A percentile compares a stretch with the other conserved stretches of the same genome.
phyloP scores from a whole-genome alignment of 1,140 invertebrate genomes.

The Monochamus saltuarius region DNA sequence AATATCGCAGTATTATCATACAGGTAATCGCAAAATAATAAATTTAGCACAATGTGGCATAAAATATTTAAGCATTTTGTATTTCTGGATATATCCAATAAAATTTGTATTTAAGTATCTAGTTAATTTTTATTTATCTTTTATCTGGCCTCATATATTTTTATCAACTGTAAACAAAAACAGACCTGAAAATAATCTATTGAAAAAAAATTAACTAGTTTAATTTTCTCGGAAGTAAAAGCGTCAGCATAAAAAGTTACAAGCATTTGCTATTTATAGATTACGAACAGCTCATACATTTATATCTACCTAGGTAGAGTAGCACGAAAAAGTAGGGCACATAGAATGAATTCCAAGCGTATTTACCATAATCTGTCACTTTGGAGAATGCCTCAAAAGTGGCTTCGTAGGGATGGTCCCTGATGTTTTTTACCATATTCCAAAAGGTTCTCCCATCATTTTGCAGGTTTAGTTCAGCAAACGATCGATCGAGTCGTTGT shows the following conservation, averaged over 20 bases:
- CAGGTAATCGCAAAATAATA: no score
- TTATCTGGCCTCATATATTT: no score
- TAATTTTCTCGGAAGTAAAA: neutral
- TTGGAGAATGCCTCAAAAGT: slow-evolving; percentile 82
- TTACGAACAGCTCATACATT: no score
- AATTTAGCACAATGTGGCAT: no score
- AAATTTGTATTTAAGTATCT: neutral
- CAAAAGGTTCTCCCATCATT: slow-evolving; percentile 67
- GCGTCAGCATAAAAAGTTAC: no score
- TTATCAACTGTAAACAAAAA: neutral
- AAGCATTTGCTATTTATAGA: slow-evolving; percentile 2
- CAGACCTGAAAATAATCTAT: neutral
- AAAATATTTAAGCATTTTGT: no score
- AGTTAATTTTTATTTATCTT: no score
- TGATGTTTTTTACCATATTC: slow-evolving; percentile 71
- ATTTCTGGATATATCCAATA: neutral
- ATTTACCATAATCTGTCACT: slow-evolving; percentile 68
- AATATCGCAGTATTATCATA: no score
- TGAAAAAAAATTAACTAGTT: slow-evolving; percentile 1
- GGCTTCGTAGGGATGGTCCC: slow-evolving; percentile 75
- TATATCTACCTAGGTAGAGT: no score
- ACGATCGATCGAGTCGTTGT: slow-evolving; percentile 76
- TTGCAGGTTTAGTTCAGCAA: slow-evolving; percentile 82
- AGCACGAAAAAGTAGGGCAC: no score
- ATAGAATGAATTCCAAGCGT: slow-evolving; percentile 16